phyloP scores from a whole-genome alignment of 2,113 vertebrate genomes.

The Seriola rivoliana region DNA sequence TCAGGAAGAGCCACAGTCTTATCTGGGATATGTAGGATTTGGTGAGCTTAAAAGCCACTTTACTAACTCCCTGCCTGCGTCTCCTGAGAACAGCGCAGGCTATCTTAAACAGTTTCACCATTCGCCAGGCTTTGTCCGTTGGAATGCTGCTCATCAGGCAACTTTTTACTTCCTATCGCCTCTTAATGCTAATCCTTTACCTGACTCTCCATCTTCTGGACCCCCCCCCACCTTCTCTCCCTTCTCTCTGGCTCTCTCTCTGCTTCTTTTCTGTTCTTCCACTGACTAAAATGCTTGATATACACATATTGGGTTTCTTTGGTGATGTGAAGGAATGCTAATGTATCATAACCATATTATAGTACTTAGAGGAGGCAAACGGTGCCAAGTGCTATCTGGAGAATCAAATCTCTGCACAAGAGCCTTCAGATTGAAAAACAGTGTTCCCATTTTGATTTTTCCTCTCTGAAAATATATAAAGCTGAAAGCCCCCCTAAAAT shows the following conservation, averaged over 20 bases:
- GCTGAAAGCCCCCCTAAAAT: slow-evolving; percentile 55
- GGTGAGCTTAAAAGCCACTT: slow-evolving; percentile 81
- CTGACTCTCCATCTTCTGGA: slow-evolving; percentile 58
- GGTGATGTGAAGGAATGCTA: slow-evolving; percentile 71
- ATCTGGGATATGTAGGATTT: slow-evolving; percentile 81
- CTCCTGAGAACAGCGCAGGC: slow-evolving; percentile 50
- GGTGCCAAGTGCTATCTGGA: slow-evolving; percentile 72
- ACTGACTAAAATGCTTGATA: slow-evolving; percentile 58
- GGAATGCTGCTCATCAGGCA: slow-evolving; percentile 52
- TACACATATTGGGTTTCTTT: slow-evolving; percentile 71
- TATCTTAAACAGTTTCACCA: slow-evolving; percentile 58
- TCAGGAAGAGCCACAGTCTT: slow-evolving; percentile 74
- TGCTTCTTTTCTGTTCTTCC: slow-evolving; percentile 24
- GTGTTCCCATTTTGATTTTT: slow-evolving; percentile 56
- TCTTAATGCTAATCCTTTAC: slow-evolving; percentile 64
- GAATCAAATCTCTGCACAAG: slow-evolving; percentile 69
- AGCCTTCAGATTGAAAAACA: slow-evolving; percentile 47
- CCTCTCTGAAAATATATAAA: slow-evolving; percentile 51
- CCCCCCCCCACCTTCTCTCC: slow-evolving; percentile 5
- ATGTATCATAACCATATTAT: slow-evolving; percentile 74
- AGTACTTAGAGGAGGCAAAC: slow-evolving; percentile 59
- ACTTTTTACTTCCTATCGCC: slow-evolving; percentile 43
- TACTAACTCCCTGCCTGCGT: slow-evolving; percentile 65
- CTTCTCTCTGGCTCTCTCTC: slow-evolving; percentile 4
- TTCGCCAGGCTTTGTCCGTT: slow-evolving; percentile 52